Evolutionary conservation across 1,140 invertebrate species (phyloP).

Genomic region (Tetragonula clypearis): DNA sequence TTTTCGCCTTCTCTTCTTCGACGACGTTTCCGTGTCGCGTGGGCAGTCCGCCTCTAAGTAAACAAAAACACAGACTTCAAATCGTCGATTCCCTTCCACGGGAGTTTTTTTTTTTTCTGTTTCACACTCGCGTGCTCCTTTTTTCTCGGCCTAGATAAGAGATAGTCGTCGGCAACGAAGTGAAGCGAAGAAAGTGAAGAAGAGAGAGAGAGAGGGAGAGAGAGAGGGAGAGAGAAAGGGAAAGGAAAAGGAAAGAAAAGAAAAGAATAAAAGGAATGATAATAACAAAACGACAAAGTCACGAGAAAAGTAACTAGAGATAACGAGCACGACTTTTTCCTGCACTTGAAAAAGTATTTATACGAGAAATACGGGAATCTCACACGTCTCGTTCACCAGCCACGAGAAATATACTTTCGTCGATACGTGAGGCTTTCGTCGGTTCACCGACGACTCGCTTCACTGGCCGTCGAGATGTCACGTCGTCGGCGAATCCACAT

Average conservation of each 20-base stretch:
- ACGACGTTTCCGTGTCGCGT: slow-evolving; percentile 29
- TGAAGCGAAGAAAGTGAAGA: background rate
- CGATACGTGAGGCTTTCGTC: background rate
- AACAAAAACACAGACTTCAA: slow-evolving; percentile 64
- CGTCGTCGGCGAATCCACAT: slow-evolving; percentile 11
- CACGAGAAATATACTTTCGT: slow-evolving; percentile 36
- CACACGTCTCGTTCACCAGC: slow-evolving; percentile 40
- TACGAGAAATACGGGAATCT: slow-evolving; percentile 20
- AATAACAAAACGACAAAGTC: slow-evolving; percentile 1
- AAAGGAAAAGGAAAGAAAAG: background rate
- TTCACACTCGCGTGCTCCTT: slow-evolving; percentile 51
- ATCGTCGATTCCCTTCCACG: slow-evolving; percentile 43
- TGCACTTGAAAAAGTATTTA: slow-evolving; percentile 38
- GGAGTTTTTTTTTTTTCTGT: slow-evolving; percentile 1
- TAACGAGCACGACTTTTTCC: slow-evolving; percentile 56
- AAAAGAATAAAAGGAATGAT: background rate
- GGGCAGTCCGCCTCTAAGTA: slow-evolving; percentile 52
- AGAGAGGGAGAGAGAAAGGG: background rate
- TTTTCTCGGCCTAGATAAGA: slow-evolving; percentile 29
- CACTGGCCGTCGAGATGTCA: slow-evolving; percentile 23
- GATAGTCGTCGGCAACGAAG: slow-evolving; percentile 22
- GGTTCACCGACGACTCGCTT: slow-evolving; percentile 13
- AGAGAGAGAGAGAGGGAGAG: background rate
- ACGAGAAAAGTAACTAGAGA: slow-evolving; percentile 51
- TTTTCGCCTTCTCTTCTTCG: slow-evolving; percentile 11